These are phyloP conservation scores for Matsumurasca onukii DNA, from an alignment of 1,140 invertebrate species.

Conservation along the genomic window DNA sequence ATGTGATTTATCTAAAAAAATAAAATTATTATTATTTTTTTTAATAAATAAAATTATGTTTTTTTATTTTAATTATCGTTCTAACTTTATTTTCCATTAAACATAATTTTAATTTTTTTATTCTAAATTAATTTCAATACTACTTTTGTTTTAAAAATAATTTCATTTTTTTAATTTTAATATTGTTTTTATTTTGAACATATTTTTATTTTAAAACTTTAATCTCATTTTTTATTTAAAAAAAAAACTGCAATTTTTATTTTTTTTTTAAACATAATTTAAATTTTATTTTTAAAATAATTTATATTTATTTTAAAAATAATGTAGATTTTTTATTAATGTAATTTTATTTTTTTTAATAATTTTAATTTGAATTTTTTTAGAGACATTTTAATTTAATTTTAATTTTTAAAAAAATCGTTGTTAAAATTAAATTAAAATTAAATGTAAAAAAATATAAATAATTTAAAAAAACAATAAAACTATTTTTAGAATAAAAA, in stretches of 20 bases:
- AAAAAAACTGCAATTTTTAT: neutral
- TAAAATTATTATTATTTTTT: neutral
- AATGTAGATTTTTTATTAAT: neutral
- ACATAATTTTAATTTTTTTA: neutral
- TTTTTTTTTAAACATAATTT: neutral
- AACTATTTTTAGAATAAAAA: no score
- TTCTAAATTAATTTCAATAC: neutral
- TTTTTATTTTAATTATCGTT: neutral
- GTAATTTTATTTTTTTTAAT: neutral
- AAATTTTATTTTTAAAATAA: neutral
- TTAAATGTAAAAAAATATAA: no score
- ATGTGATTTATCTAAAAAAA: neutral
- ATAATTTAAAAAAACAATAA: no score
- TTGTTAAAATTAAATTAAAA: no score
- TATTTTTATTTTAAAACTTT: neutral
- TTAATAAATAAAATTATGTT: no score
- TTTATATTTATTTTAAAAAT: neutral
- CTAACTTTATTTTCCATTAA: no score
- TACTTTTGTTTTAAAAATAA: neutral
- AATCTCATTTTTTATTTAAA: neutral
- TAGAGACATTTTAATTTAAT: no score
- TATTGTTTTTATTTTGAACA: neutral
- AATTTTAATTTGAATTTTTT: neutral
- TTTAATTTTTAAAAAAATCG: no score
- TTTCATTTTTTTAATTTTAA: neutral